Evolutionary conservation across 2,888 invertebrate genomes (phyloP).

Genomic region (Drosophila kanekoi): DNA sequence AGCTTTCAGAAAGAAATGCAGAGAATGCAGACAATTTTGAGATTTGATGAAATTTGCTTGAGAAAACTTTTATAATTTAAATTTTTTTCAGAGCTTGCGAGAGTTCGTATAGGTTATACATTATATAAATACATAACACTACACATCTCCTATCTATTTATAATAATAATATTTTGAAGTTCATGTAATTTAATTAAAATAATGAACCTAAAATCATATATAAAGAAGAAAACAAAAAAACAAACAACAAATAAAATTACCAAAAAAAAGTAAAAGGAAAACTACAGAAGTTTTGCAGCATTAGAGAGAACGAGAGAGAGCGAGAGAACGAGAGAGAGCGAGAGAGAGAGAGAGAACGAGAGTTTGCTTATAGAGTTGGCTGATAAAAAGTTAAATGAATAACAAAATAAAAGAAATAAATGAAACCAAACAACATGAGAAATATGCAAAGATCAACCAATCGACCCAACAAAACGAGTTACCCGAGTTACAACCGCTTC

Average conservation of each 20-base stretch:
- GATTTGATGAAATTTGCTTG: constrained; percentile 48
- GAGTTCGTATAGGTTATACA: constrained; percentile 79
- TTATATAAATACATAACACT: constrained; percentile 77
- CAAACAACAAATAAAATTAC: constrained; percentile 57
- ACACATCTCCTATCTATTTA: constrained; percentile 77
- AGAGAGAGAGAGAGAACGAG: constrained; percentile 39
- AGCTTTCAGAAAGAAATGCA: constrained; percentile 33
- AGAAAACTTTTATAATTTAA: constrained; percentile 68
- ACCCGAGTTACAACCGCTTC: constrained; percentile 76
- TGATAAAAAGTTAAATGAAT: constrained; percentile 31
- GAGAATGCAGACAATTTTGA: constrained; percentile 28
- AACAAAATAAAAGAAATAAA: constrained; percentile 17
- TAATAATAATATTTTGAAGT: constrained; percentile 80
- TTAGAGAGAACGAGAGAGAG: constrained; percentile 42
- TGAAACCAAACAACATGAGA: too few relatives aligned
- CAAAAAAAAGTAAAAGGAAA: constrained; percentile 60
- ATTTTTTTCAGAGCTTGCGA: constrained; percentile 65
- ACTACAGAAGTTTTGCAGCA: constrained; percentile 48
- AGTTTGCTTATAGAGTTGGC: constrained; percentile 53
- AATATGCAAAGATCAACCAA: constrained; percentile 32
- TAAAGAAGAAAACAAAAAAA: constrained; percentile 58
- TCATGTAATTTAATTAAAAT: constrained; percentile 84
- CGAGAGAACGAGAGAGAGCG: constrained; percentile 39
- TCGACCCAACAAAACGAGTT: constrained; percentile 56
- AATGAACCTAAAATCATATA: constrained; percentile 79